These are phyloP conservation scores for Syngnathoides biaculeatus DNA, from an alignment of 2,113 vertebrate species.

Conservation along the genomic window DNA sequence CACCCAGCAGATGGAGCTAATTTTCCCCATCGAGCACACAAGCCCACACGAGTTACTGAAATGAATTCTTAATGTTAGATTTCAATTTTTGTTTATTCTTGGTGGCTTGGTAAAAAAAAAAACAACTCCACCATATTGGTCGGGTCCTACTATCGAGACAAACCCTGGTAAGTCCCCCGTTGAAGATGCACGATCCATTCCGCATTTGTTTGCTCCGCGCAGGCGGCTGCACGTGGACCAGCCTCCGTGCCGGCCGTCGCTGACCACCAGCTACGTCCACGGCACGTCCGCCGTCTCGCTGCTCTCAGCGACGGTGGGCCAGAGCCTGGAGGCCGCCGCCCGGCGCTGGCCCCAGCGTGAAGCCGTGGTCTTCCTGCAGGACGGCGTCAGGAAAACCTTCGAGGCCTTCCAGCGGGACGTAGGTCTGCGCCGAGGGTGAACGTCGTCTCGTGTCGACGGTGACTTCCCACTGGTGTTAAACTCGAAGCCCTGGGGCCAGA, in stretches of 20 bases:
- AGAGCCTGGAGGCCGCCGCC: constrained; percentile 69
- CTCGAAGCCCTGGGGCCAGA: no score
- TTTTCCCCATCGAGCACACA: no score
- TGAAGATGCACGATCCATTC: no score
- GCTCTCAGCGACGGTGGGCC: constrained; percentile 73
- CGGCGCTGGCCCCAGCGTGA: constrained; percentile 75
- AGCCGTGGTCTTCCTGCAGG: constrained; percentile 76
- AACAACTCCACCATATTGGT: no score
- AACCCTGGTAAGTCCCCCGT: no score
- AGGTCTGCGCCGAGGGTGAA: background rate
- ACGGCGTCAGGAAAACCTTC: constrained; percentile 80
- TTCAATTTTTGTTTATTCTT: no score
- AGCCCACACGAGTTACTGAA: no score
- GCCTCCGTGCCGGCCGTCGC: constrained; percentile 41
- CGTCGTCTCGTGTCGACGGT: background rate
- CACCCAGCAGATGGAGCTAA: no score
- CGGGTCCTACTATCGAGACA: no score
- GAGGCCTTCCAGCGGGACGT: constrained; percentile 83
- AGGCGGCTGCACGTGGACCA: constrained; percentile 71
- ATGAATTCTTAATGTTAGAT: no score
- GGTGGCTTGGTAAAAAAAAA: no score
- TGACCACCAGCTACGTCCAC: constrained; percentile 80
- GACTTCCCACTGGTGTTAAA: no score
- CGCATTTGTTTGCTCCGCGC: constrained; percentile 12
- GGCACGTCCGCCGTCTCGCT: constrained; percentile 68